These are phyloP conservation scores for Drosophila pseudoobscura DNA, from an alignment of 1,140 invertebrate genomes.

Conservation along the genomic window DNA sequence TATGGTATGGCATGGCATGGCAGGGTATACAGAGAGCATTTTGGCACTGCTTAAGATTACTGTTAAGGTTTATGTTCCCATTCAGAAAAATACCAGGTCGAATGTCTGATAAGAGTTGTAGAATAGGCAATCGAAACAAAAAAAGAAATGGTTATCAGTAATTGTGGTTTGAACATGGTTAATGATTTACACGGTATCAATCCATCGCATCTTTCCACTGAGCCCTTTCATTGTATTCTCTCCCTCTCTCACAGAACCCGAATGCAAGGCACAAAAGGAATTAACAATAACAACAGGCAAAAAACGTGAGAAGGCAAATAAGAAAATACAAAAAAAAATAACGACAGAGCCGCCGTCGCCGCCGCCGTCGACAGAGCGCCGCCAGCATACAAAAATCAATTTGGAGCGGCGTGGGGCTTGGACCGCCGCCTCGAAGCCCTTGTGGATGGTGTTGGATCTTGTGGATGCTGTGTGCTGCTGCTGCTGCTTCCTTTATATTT, in stretches of 20 bases:
- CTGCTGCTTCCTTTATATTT: conserved; percentile 22
- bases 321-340: conserved; percentile 57
- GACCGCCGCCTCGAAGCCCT: conserved; percentile 3
- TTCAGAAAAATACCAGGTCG: too few species aligned
- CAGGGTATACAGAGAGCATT: conserved; percentile 36
- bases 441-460: conserved; percentile 53
- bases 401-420: conserved; percentile 44
- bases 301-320: conserved; percentile 72
- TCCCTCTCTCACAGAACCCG: conserved; percentile 9
- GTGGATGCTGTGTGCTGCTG: conserved; percentile 18
- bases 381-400: conserved; percentile 70
- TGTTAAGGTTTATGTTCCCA: too few species aligned
- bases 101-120: too few species aligned
- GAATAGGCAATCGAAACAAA: not conserved
- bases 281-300: conserved; percentile 66
- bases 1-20: too few species aligned
- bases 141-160: not conserved
- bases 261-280: conserved; percentile 76
- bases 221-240: too few species aligned
- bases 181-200: not conserved
- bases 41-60: conserved; percentile 8
- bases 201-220: too few species aligned
- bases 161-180: not conserved
- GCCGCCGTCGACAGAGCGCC: too few species aligned
- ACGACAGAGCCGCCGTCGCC: conserved; percentile 32